phyloP scores from a whole-genome alignment of 2,113 vertebrate genomes.

The Zosterops japonicus region DNA sequence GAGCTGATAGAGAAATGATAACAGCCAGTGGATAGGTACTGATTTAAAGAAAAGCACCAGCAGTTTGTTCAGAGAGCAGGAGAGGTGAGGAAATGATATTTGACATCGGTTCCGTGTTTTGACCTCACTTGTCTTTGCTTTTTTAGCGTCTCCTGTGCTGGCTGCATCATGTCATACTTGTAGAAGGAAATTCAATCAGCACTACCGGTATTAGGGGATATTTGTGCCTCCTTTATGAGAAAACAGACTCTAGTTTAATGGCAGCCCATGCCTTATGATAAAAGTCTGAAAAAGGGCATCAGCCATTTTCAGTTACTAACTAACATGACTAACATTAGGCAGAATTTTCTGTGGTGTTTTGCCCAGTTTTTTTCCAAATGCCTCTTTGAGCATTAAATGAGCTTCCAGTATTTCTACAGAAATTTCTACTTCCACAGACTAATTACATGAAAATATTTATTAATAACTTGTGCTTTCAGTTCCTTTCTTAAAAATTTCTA shows the following conservation, averaged over 20 bases:
- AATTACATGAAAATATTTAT: conserved; percentile 20
- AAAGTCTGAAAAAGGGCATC: not conserved
- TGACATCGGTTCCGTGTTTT: not conserved
- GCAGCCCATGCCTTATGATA: not conserved
- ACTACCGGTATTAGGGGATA: not conserved
- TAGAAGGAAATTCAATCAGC: conserved; percentile 30
- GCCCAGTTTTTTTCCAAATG: not conserved
- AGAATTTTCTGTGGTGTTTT: not conserved
- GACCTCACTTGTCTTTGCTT: not conserved
- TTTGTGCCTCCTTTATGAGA: not conserved
- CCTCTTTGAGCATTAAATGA: not conserved
- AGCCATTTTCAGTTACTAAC: not conserved
- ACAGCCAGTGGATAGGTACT: not conserved
- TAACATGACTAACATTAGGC: not conserved
- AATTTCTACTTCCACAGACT: not conserved
- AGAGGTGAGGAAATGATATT: not conserved
- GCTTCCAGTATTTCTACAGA: not conserved
- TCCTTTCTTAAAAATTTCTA: not conserved
- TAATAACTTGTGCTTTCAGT: not conserved
- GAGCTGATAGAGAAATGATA: not conserved
- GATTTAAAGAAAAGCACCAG: not conserved
- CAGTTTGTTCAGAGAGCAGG: not conserved
- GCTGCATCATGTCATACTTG: not conserved
- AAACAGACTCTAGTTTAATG: not conserved
- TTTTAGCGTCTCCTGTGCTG: not conserved